Percentiles rank a stretch among this genome's conserved stretches.
Evolutionary conservation across 2,113 vertebrate species (phyloP).

Genomic region (Coryphaenoides rupestris): DNA sequence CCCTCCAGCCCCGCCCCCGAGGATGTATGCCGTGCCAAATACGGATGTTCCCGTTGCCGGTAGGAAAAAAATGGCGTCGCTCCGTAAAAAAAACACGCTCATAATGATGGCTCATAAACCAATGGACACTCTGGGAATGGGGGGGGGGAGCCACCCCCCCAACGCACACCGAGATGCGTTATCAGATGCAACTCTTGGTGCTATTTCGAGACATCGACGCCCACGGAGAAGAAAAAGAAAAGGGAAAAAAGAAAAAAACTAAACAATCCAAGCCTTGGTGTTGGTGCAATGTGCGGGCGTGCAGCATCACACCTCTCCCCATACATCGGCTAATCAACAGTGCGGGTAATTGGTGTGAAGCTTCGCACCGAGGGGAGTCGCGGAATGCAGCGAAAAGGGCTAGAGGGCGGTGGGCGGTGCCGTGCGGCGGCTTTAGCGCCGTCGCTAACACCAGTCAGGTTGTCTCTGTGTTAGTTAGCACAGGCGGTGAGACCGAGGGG

Average conservation of each 20-base stretch:
- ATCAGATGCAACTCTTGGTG: neutral
- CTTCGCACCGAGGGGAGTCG: constrained; percentile 20
- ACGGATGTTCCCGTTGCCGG: too few relatives aligned
- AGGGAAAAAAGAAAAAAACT: too few relatives aligned
- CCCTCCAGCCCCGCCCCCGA: too few relatives aligned
- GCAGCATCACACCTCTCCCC: constrained; percentile 26
- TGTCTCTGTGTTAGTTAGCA: constrained; percentile 32
- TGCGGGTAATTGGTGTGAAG: constrained; percentile 42
- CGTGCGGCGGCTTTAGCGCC: constrained; percentile 20
- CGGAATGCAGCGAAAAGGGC: constrained; percentile 14
- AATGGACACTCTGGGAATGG: too few relatives aligned
- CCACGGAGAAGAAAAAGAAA: too few relatives aligned
- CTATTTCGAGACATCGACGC: neutral
- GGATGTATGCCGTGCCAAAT: too few relatives aligned
- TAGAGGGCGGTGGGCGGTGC: constrained; percentile 25
- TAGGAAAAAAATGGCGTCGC: too few relatives aligned
- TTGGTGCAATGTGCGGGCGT: neutral
- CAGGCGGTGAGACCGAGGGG: constrained; percentile 9
- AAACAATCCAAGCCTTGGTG: neutral
- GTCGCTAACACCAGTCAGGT: constrained; percentile 37
- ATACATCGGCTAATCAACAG: constrained; percentile 34
- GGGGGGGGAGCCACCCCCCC: neutral
- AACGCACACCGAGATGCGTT: neutral
- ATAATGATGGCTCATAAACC: too few relatives aligned
- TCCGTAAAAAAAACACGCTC: too few relatives aligned